Base-by-base conservation (phyloP, 1,140 invertebrate species). In the Periplaneta americana region DNA sequence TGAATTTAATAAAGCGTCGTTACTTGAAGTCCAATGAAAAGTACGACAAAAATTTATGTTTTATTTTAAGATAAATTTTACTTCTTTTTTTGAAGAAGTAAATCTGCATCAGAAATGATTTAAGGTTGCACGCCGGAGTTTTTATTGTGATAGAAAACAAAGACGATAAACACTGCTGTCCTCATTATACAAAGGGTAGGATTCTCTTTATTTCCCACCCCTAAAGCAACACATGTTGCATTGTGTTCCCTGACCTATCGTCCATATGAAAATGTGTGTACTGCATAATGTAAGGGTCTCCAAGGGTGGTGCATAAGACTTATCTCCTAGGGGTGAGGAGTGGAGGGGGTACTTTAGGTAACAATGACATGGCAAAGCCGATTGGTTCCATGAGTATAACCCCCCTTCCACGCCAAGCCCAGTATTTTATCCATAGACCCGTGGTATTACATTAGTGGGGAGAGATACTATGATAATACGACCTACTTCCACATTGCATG, bases 341-440 rank as follows among this genome's bases (percentile, higher is more conserved):
- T n/a, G n/a, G n/a, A n/a, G 10, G 76, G 76, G 33, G 76, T 36
- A 78, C 76, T 0, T 33, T 5, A 78, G 76, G 76, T 36, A 35
- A 78, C 76, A 78, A 78, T 78, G 76, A 78, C 76, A 78, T 28
- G 76, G 76, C 76, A 78, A 78, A 78, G 76, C 76, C 76, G 76
- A 78, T 78, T 78, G 34, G 33, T 78, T 36, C 76, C 35, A 37
- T 34, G 33, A 22, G 11, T 28, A 34, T 22, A 18, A 13, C 17
- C 5, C 34, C 76, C 34, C 34, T 4, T 22, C 75, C 22, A 18
- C 34, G 8, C 35, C 3, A 15, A 11, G 15, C 36, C 76, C 76
- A 34, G 35, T 34, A 28, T 28, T 28, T 36, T 36, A 28, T 36
- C n/a, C 34, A 78, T 22, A 34, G n/a, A 34, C 76, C n/a, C 34